Conservation (phyloP, 2,113 vertebrate genomes). For the Polypterus senegalus region DNA sequence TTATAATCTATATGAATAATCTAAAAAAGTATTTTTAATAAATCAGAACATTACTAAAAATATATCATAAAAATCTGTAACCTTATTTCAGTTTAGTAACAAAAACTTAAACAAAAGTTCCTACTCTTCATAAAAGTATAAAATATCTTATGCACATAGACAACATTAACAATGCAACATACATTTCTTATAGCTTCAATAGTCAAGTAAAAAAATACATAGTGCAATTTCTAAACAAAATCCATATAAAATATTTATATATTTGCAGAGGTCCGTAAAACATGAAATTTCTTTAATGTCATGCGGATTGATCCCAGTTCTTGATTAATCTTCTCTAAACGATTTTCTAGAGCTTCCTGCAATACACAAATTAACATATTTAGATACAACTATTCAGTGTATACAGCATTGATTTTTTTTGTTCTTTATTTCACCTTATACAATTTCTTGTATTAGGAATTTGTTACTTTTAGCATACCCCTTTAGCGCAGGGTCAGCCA, state of each 20-base stretch:
- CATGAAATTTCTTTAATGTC: conserved; percentile 83
- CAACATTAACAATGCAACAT: conserved; percentile 26
- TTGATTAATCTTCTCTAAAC: conserved; percentile 75
- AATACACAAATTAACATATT: conserved; percentile 1
- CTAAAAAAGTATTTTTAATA: conserved; percentile 47
- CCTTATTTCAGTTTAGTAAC: conserved; percentile 25
- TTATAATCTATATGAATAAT: conserved; percentile 18
- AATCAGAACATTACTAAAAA: conserved; percentile 50
- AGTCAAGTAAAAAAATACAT: neutral
- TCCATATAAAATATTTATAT: conserved; percentile 47
- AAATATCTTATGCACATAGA: conserved; percentile 34
- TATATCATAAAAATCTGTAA: conserved; percentile 38
- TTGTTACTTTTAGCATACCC: too few relatives aligned
- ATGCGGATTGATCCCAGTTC: conserved; percentile 86
- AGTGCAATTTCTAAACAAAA: conserved; percentile 15
- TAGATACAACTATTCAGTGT: too few relatives aligned
- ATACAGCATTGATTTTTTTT: too few relatives aligned
- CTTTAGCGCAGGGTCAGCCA: too few relatives aligned
- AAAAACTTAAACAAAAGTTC: conserved; percentile 48
- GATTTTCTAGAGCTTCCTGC: conserved; percentile 85
- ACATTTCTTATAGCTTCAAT: conserved; percentile 11
- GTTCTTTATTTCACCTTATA: too few relatives aligned
- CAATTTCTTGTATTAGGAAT: too few relatives aligned
- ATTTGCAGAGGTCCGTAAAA: conserved; percentile 79
- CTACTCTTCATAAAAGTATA: conserved; percentile 36